These are phyloP conservation scores for Scyliorhinus canicula DNA, from an alignment of 2,797 vertebrate species.

Conservation along the genomic window DNA sequence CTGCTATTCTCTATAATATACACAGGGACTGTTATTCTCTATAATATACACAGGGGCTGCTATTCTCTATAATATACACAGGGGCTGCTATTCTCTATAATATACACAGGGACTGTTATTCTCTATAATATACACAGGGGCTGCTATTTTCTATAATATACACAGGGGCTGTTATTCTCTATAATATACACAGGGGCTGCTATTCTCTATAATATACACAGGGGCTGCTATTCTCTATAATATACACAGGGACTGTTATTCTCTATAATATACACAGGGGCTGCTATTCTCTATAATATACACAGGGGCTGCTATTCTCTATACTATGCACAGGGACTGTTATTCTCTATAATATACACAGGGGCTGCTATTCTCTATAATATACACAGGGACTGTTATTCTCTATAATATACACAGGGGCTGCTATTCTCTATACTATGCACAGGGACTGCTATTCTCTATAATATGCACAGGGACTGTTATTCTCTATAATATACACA, in stretches of 20 bases:
- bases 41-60: not conserved
- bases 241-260: not conserved
- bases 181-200: not conserved
- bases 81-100: not conserved
- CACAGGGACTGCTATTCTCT: too few species aligned
- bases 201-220: not conserved
- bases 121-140: not conserved
- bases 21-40: too few species aligned
- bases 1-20: not conserved
- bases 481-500: too few species aligned
- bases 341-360: not conserved
- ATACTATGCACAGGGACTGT: not conserved
- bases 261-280: not conserved
- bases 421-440: too few species aligned
- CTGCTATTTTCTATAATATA: not conserved
- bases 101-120: not conserved
- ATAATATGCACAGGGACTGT: too few species aligned
- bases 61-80: not conserved
- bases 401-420: too few species aligned
- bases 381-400: not conserved
- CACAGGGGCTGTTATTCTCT: not conserved
- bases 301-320: not conserved
- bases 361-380: not conserved
- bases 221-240: not conserved
- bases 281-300: not conserved